Conservation (phyloP, 2,888 invertebrate genomes). For the Pasiphila rectangulata region DNA sequence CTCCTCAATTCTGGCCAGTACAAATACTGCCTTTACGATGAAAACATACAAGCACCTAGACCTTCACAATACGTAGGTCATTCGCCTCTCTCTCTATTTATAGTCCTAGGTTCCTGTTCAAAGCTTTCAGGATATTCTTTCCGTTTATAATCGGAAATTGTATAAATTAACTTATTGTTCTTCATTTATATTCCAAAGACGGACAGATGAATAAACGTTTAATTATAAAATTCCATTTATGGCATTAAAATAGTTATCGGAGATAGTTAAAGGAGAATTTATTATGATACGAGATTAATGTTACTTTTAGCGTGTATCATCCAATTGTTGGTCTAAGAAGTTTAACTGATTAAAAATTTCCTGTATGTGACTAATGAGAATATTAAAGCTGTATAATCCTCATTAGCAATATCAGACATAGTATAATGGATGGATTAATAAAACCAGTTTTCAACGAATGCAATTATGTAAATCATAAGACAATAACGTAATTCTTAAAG, state of each 20-base stretch:
- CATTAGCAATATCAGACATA: too few species aligned
- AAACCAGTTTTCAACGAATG: slow-evolving; percentile 9
- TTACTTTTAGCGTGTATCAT: too few species aligned
- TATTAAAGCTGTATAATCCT: too few species aligned
- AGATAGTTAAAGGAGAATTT: too few species aligned
- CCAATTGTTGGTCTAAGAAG: too few species aligned
- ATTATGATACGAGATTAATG: too few species aligned
- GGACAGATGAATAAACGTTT: slow-evolving; percentile 5
- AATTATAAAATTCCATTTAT: background rate
- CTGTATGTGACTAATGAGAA: too few species aligned
- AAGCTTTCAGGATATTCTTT: slow-evolving; percentile 32
- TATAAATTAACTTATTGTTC: slow-evolving; percentile 16
- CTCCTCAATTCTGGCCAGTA: slow-evolving; percentile 5
- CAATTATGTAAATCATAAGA: slow-evolving; percentile 8
- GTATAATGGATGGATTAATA: slow-evolving; percentile 2
- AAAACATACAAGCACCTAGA: slow-evolving; percentile 32
- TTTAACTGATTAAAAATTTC: too few species aligned
- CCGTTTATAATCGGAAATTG: slow-evolving; percentile 13
- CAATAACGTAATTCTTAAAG: slow-evolving; percentile 17
- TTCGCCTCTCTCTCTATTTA: slow-evolving; percentile 60
- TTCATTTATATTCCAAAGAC: slow-evolving; percentile 9
- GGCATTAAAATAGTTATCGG: background rate
- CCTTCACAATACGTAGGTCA: slow-evolving; percentile 48
- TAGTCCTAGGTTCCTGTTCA: slow-evolving; percentile 37
- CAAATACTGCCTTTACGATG: background rate